Conservation (phyloP, 2,888 invertebrate genomes). For the Cryptocephalus primarius region DNA sequence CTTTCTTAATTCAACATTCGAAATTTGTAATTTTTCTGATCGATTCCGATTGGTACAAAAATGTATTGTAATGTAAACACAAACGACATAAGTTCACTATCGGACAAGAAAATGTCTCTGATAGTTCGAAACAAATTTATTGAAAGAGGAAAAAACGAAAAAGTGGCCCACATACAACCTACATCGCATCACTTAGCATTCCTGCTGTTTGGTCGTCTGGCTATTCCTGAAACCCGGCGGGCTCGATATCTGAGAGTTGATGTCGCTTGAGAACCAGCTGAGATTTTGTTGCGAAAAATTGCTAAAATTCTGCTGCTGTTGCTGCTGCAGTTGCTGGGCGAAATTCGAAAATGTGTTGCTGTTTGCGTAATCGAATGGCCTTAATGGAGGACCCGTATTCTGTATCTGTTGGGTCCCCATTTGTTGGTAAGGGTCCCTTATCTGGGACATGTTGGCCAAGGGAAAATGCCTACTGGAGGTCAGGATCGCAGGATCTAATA, state of each 20-base stretch:
- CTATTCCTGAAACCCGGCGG: constrained; percentile 36
- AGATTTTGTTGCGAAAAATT: constrained; percentile 24
- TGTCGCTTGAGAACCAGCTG: constrained; percentile 32
- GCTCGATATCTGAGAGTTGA: constrained; percentile 34
- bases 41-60: too few species aligned
- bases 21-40: too few species aligned
- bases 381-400: constrained; percentile 15
- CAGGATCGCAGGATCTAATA: constrained; percentile 88
- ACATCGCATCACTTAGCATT: constrained; percentile 24
- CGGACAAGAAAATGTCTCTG: too few species aligned
- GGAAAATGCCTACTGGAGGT: constrained; percentile 54
- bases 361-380: constrained; percentile 25
- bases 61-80: too few species aligned
- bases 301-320: constrained; percentile 21
- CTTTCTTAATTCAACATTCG: too few species aligned
- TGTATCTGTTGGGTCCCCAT: constrained; percentile 29
- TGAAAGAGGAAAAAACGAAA: constrained; percentile 1
- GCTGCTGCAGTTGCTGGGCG: constrained; percentile 28
- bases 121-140: too few species aligned
- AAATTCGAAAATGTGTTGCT: constrained; percentile 28
- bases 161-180: constrained; percentile 12
- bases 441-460: constrained; percentile 26
- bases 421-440: constrained; percentile 27
- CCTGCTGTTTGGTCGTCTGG: constrained; percentile 34
- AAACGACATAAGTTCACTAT: too few species aligned